Base-by-base conservation (phyloP, 1,140 invertebrate genomes). In the Galleria mellonella region DNA sequence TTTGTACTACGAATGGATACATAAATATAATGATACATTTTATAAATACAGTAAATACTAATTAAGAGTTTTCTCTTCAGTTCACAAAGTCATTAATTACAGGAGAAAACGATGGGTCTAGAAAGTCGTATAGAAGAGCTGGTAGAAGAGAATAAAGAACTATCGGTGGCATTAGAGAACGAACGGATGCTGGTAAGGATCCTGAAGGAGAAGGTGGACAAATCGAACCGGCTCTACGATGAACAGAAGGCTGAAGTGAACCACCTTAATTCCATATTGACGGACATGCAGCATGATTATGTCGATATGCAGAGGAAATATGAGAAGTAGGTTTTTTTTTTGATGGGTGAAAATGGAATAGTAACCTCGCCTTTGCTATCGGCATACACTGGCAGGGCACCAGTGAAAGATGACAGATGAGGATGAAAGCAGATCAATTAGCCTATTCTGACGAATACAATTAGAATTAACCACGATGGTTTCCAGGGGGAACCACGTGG, bases 91-190 rank as follows among this genome's bases (percentile, higher is more conserved):
- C 17, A 23, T 37, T 15, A 3, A 12, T 72, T 71, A 3, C 64
- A 79, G 79, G 82, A 83, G 9, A 69, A 70, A 51, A 68, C 62
- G 1, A 75, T 78, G 64, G 72, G 70, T 1, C 42, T 81, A 31
- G 69, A 82, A 47, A 63, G 30, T 11, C 63, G 67, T 3, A 67
- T 85, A 10, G 62, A 77, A 51, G 44, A 27, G 8, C 73, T 89
- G 1, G 69, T 62, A 0, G 74, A 83, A 41, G 79, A 89, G 50
- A 87, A 89, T 29, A 67, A 58, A 10, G 57, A 77, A 10, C 44
- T 89, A 23, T 60, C 65, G 10, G 64, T 68, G 4, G 73, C 87
- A 0, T 45, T 89, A 14, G 83, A 87, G 49, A 84, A 70, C 11
- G 79, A 83, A 39, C 44, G 74, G 14, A 64, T 61, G 1, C 43